phyloP scores from a whole-genome alignment of 2,888 invertebrate species.

The Pristionchus maxplancki region DNA sequence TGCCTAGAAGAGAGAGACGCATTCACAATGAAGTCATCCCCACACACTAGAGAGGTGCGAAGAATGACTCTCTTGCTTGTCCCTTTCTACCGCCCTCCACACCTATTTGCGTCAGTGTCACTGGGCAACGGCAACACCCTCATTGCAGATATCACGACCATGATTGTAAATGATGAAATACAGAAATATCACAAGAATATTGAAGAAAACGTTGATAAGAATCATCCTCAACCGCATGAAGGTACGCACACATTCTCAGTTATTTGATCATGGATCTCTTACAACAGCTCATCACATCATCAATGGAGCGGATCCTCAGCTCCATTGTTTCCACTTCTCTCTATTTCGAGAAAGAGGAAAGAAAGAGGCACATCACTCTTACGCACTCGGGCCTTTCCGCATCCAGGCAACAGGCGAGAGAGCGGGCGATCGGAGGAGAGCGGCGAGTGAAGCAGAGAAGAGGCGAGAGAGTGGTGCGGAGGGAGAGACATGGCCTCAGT shows the following conservation, averaged over 20 bases:
- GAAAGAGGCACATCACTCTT: constrained; percentile 11
- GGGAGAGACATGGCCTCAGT: not conserved
- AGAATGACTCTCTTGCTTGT: no score
- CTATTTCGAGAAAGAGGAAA: not conserved
- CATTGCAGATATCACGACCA: not conserved
- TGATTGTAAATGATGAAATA: no score
- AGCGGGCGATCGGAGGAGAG: not conserved
- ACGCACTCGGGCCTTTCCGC: not conserved
- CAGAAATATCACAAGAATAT: no score
- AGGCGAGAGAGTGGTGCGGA: not conserved
- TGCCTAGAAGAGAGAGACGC: no score
- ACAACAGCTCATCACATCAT: not conserved
- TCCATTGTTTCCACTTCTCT: not conserved
- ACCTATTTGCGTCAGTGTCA: not conserved
- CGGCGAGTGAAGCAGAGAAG: not conserved
- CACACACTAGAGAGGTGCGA: no score
- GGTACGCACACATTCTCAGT: no score
- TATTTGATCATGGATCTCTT: not conserved
- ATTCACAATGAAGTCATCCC: not conserved
- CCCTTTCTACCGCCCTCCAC: not conserved
- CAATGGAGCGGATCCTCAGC: not conserved
- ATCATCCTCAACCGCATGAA: no score
- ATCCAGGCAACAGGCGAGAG: constrained; percentile 19
- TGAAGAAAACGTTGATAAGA: no score
- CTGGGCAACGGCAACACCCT: not conserved